These are phyloP conservation scores for Drosophila gunungcola DNA, from an alignment of 1,140 invertebrate species.

Conservation along the genomic window DNA sequence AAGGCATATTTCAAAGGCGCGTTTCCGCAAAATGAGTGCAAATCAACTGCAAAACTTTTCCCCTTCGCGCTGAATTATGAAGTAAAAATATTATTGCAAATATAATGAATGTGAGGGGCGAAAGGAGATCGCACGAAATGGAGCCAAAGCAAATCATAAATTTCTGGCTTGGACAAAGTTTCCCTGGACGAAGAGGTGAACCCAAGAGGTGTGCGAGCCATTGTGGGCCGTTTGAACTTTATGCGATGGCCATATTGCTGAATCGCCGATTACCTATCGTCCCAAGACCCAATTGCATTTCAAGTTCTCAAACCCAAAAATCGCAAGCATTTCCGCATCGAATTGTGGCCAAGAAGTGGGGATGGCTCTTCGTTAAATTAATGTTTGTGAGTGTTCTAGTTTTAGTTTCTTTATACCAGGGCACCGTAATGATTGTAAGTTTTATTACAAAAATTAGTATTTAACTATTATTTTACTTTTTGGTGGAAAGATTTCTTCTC, in stretches of 20 bases:
- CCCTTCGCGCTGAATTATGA: constrained; percentile 53
- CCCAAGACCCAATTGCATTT: constrained; percentile 1
- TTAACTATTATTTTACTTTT: no score
- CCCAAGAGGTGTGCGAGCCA: neutral
- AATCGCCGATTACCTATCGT: constrained; percentile 25
- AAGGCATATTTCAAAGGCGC: constrained; percentile 69
- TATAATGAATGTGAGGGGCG: constrained; percentile 62
- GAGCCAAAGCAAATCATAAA: constrained; percentile 23
- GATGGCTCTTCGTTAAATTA: neutral
- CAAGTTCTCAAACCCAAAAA: neutral
- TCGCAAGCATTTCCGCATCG: neutral
- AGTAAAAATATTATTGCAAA: constrained; percentile 79
- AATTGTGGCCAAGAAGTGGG: neutral
- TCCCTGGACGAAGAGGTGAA: neutral
- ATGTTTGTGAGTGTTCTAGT: neutral
- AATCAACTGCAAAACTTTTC: constrained; percentile 54
- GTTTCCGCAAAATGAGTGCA: constrained; percentile 66
- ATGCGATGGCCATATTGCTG: constrained; percentile 32
- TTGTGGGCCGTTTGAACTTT: constrained; percentile 25
- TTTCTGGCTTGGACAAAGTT: constrained; percentile 25
- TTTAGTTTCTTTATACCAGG: no score
- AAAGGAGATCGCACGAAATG: neutral
- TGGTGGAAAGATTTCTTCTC: no score
- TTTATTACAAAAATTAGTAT: no score
- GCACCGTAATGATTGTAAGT: no score